These are phyloP conservation scores for Oxygymnocypris stewartii DNA, from an alignment of 2,113 vertebrate genomes.

Conservation along the genomic window DNA sequence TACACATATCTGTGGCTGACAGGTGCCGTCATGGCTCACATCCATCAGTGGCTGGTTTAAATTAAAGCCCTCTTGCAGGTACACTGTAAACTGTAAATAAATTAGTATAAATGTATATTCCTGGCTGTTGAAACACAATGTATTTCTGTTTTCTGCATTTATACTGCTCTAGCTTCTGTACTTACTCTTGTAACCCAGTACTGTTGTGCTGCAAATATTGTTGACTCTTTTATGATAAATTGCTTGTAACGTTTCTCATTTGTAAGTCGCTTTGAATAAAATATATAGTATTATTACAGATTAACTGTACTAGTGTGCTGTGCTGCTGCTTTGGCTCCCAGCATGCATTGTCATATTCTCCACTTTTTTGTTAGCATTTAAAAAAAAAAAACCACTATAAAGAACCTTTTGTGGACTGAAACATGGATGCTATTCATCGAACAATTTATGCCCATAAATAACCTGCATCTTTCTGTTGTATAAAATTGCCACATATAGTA, in stretches of 20 bases:
- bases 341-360: neutral
- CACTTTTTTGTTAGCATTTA: too few species aligned
- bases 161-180: neutral
- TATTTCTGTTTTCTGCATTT: neutral
- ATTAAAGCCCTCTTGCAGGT: neutral
- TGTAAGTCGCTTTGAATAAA: neutral
- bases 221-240: neutral
- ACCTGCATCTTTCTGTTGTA: too few species aligned
- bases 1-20: constrained; percentile 22
- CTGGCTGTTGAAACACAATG: neutral
- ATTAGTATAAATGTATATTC: neutral
- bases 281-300: neutral
- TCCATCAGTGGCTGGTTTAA: neutral
- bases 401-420: too few species aligned
- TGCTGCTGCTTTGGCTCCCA: neutral
- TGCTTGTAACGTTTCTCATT: neutral
- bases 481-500: too few species aligned
- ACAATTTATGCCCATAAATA: too few species aligned
- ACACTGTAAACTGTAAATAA: neutral
- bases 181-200: neutral
- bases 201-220: neutral
- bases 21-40: constrained; percentile 14
- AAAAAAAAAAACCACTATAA: too few species aligned
- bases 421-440: too few species aligned
- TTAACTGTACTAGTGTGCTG: neutral